Conservation (phyloP, 2,797 vertebrate genomes). For the Etheostoma perlongum region DNA sequence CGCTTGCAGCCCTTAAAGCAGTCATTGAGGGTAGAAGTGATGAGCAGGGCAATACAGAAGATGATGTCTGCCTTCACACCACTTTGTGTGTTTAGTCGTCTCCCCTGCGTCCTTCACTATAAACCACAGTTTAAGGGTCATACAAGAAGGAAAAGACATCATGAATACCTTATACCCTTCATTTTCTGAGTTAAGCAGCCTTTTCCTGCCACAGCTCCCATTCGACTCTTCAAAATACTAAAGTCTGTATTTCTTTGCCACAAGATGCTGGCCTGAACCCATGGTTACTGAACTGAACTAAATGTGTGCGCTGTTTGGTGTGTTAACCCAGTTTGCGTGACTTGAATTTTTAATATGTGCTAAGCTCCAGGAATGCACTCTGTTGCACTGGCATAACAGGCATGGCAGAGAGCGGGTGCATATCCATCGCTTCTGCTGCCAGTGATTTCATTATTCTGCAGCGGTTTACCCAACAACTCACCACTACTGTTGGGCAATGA, state of each 20-base stretch:
- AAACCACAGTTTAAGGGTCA: slow-evolving; percentile 30
- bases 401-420: not conserved
- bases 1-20: slow-evolving; percentile 22
- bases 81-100: slow-evolving; percentile 10
- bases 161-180: slow-evolving; percentile 9
- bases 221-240: slow-evolving; percentile 51
- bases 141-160: slow-evolving; percentile 18
- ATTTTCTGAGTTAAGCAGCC: slow-evolving; percentile 11
- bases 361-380: slow-evolving; percentile 68
- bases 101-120: not conserved
- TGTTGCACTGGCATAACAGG: slow-evolving; percentile 25
- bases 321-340: slow-evolving; percentile 81
- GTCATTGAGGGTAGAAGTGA: slow-evolving; percentile 45
- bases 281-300: slow-evolving; percentile 58
- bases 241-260: slow-evolving; percentile 59
- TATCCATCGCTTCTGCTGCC: slow-evolving; percentile 24
- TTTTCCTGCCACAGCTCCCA: slow-evolving; percentile 53
- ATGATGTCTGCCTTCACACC: slow-evolving; percentile 18
- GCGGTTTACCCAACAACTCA: slow-evolving; percentile 44
- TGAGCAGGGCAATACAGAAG: slow-evolving; percentile 25
- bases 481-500: slow-evolving; percentile 21
- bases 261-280: slow-evolving; percentile 43
- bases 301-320: slow-evolving; percentile 68
- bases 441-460: slow-evolving; percentile 65
- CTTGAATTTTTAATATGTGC: slow-evolving; percentile 76